Evolutionary conservation across 1,140 invertebrate species (phyloP).

Genomic region (Lepidurus apus): DNA sequence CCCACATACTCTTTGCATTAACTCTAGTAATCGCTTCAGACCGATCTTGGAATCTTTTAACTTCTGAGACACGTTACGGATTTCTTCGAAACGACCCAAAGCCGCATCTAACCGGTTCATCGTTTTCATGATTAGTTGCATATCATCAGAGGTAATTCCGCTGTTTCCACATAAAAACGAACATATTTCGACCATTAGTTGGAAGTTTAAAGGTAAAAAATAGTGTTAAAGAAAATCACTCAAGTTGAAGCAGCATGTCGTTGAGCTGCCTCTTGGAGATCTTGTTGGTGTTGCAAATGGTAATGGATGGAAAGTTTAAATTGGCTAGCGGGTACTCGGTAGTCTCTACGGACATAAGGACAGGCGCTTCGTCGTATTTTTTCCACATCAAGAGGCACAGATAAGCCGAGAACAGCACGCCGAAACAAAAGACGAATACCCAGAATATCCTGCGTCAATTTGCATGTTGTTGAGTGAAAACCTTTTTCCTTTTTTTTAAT

Average conservation of each 20-base stretch:
- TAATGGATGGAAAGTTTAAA: constrained; percentile 36
- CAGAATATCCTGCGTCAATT: constrained; percentile 21
- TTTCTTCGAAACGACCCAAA: background rate
- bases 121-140: background rate
- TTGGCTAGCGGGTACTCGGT: constrained; percentile 29
- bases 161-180: background rate
- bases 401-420: constrained; percentile 28
- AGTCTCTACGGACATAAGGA: constrained; percentile 31
- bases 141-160: background rate
- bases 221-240: constrained; percentile 8
- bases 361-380: constrained; percentile 31
- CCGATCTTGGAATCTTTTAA: background rate
- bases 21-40: background rate
- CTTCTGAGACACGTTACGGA: background rate
- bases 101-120: background rate
- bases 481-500: background rate
- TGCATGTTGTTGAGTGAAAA: background rate
- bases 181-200: background rate
- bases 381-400: constrained; percentile 29
- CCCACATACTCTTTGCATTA: background rate
- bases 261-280: constrained; percentile 30
- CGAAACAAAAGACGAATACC: constrained; percentile 28
- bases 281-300: constrained; percentile 35
- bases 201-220: background rate
- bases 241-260: constrained; percentile 22